phyloP scores from a whole-genome alignment of 2,888 invertebrate species.

The Pollenia griseotomentosa region DNA sequence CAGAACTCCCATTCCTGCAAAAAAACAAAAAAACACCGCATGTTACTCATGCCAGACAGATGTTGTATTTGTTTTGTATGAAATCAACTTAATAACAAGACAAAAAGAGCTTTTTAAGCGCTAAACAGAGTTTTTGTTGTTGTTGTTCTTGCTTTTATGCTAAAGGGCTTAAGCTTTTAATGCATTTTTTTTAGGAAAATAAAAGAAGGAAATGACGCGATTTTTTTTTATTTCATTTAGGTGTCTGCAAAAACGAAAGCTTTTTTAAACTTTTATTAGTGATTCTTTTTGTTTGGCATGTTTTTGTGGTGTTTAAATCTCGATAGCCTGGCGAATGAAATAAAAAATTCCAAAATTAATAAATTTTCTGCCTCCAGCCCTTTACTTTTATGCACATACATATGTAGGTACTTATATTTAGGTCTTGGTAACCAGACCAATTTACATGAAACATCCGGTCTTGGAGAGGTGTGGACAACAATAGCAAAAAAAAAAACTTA shows the following conservation, averaged over 20 bases:
- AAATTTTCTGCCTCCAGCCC: neutral
- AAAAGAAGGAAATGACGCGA: constrained; percentile 62
- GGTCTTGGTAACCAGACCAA: neutral
- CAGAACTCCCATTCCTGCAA: constrained; percentile 3
- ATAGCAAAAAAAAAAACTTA: too few species aligned
- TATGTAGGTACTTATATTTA: too few species aligned
- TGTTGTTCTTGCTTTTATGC: neutral
- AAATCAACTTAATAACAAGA: neutral
- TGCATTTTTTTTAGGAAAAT: constrained; percentile 52
- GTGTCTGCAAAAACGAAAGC: constrained; percentile 55
- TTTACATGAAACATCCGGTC: constrained; percentile 38
- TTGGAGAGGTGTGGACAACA: constrained; percentile 16
- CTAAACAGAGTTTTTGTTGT: neutral
- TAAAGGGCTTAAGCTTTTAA: constrained; percentile 39
- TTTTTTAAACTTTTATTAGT: constrained; percentile 8
- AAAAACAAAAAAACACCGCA: neutral
- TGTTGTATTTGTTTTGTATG: constrained; percentile 45
- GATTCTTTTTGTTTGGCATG: neutral
- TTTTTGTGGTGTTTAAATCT: constrained; percentile 2
- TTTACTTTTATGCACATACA: neutral
- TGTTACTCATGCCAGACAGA: constrained; percentile 33
- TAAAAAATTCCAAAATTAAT: constrained; percentile 11
- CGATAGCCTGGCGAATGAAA: neutral
- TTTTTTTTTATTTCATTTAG: constrained; percentile 12
- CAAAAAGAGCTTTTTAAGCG: constrained; percentile 37